Percentiles rank a stretch among this genome's conserved stretches.
Conservation (phyloP, 2,113 vertebrate species). For the Semnornis frantzii region DNA sequence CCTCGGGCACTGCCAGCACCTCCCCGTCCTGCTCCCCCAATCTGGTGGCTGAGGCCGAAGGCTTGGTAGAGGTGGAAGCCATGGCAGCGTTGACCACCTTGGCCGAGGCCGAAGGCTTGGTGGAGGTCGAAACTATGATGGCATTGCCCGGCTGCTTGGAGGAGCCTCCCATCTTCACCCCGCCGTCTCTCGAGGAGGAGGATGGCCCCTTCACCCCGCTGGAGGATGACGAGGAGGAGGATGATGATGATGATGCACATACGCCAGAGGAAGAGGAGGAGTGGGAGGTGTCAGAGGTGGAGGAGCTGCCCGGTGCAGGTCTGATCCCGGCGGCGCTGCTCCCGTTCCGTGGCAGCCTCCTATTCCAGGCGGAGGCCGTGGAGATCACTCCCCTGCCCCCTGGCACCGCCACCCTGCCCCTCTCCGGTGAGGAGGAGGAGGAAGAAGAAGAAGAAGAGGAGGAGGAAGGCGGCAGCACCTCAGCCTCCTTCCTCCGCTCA, state of each 20-base stretch:
- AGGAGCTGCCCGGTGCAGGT: background rate
- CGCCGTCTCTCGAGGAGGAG: background rate
- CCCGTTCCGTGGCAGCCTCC: conserved; percentile 88
- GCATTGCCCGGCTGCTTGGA: conserved; percentile 77
- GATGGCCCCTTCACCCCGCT: background rate
- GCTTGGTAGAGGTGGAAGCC: background rate
- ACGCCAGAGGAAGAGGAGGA: conserved; percentile 37
- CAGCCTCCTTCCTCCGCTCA: conserved; percentile 90
- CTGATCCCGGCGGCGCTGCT: conserved; percentile 92
- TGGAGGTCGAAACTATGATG: conserved; percentile 71
- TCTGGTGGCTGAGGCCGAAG: conserved; percentile 74
- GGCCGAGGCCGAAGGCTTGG: conserved; percentile 59
- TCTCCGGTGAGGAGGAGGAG: conserved; percentile 78
- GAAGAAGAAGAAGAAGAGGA: conserved; percentile 79
- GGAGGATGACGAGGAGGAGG: background rate
- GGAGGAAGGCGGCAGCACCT: conserved; percentile 87
- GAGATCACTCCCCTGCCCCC: conserved; percentile 80
- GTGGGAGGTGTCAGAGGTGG: conserved; percentile 68
- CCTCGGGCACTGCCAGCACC: conserved; percentile 86
- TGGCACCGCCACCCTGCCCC: conserved; percentile 50
- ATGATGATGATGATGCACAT: background rate
- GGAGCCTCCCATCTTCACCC: conserved; percentile 28
- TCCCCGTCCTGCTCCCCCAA: conserved; percentile 86
- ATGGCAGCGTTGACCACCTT: background rate
- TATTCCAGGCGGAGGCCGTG: conserved; percentile 92